A percentile compares a stretch with the other conserved stretches of the same genome.
Conservation (phyloP, 2,888 invertebrate genomes). For the Yponomeuta malinellus region DNA sequence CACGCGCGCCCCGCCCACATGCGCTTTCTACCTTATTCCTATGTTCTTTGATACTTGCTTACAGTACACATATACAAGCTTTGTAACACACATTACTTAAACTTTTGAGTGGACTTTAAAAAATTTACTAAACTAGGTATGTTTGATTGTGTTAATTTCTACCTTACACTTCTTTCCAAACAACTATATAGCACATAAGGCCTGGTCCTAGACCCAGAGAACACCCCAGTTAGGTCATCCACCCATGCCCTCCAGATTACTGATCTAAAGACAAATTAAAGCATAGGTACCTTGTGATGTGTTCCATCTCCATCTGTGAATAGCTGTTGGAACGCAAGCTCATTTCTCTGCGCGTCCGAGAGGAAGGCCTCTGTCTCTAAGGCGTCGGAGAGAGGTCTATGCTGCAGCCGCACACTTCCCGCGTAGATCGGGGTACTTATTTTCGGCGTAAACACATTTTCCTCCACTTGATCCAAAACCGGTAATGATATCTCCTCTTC, state of each 20-base stretch:
- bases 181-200: background rate
- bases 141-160: too few relatives aligned
- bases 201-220: background rate
- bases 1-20: too few relatives aligned
- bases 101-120: too few relatives aligned
- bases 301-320: slow-evolving; percentile 58
- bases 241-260: background rate
- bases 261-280: background rate
- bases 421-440: slow-evolving; percentile 62
- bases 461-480: slow-evolving; percentile 52
- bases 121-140: too few relatives aligned
- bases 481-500: slow-evolving; percentile 68
- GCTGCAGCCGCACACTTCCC: slow-evolving; percentile 57
- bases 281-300: slow-evolving; percentile 48
- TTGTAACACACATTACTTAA: too few relatives aligned
- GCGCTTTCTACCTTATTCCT: too few relatives aligned
- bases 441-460: slow-evolving; percentile 68
- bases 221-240: background rate
- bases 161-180: background rate
- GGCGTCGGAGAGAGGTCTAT: slow-evolving; percentile 48
- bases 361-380: slow-evolving; percentile 61
- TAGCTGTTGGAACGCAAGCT: slow-evolving; percentile 60
- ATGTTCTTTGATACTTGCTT: too few relatives aligned
- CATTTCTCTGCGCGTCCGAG: slow-evolving; percentile 61
- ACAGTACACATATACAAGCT: too few relatives aligned